A percentile compares a stretch with the other conserved stretches of the same genome.
These are phyloP conservation scores for Chroicocephalus ridibundus DNA, from an alignment of 2,113 vertebrate species.

Conservation along the genomic window DNA sequence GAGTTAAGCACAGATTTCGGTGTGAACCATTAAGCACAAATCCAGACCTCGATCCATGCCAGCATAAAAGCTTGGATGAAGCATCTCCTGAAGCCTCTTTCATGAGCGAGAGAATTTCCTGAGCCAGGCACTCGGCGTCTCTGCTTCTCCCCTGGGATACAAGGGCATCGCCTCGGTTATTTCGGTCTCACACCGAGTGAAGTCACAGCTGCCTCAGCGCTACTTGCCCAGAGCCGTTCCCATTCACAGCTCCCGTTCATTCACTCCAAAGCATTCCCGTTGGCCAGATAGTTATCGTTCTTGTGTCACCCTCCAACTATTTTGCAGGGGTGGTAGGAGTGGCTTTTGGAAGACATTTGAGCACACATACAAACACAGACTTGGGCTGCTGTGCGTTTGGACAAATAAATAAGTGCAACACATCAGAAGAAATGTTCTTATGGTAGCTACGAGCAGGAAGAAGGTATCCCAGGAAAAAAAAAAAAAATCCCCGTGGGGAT, in stretches of 20 bases:
- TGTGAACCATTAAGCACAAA: neutral
- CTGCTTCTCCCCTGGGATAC: neutral
- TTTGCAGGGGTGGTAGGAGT: constrained; percentile 54
- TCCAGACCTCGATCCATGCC: neutral
- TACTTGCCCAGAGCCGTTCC: neutral
- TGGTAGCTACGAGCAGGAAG: neutral
- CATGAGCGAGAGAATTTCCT: neutral
- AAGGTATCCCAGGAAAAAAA: neutral
- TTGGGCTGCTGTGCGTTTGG: neutral
- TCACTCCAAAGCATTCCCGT: neutral
- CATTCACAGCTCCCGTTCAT: constrained; percentile 23
- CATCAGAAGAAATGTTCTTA: neutral
- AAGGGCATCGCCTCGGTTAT: neutral
- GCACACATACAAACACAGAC: neutral
- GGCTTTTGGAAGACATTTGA: constrained; percentile 24
- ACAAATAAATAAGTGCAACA: constrained; percentile 17
- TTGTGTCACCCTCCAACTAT: constrained; percentile 38
- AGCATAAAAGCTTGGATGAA: neutral
- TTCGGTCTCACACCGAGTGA: fast-evolving
- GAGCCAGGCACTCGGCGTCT: fast-evolving
- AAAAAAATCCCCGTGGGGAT: neutral
- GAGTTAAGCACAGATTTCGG: neutral
- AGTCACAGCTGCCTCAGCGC: fast-evolving
- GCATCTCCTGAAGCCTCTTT: neutral
- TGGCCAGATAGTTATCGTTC: constrained; percentile 26